Evolutionary conservation across 1,140 invertebrate genomes (phyloP).

Genomic region (Ips typographus): DNA sequence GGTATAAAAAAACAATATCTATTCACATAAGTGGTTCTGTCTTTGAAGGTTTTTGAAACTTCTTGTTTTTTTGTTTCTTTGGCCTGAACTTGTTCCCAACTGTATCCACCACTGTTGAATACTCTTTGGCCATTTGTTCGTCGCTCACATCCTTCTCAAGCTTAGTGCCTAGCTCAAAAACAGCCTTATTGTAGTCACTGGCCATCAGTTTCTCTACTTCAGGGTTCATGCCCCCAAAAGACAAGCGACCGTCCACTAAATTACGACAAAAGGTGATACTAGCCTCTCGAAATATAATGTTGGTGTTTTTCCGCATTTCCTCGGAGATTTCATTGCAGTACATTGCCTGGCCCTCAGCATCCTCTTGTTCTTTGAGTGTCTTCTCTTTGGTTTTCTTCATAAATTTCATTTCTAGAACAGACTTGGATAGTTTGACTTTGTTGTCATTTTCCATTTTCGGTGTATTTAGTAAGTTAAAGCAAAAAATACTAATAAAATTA

Average conservation of each 20-base stretch:
- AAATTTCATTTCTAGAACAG: conserved; percentile 80
- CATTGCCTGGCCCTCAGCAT: conserved; percentile 67
- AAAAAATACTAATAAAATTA: too few relatives aligned
- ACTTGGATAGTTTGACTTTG: conserved; percentile 60
- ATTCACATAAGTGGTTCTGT: conserved; percentile 1
- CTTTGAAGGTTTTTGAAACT: conserved; percentile 43
- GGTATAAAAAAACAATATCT: conserved; percentile 7
- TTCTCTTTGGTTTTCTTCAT: conserved; percentile 88
- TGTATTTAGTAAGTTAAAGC: too few relatives aligned
- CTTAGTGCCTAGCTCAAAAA: conserved; percentile 51
- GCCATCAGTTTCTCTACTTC: conserved; percentile 77
- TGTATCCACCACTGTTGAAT: conserved; percentile 52
- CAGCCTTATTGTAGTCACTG: conserved; percentile 55
- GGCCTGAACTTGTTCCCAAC: conserved; percentile 53
- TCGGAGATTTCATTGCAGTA: conserved; percentile 52
- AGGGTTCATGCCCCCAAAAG: conserved; percentile 87
- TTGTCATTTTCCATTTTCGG: conserved; percentile 23
- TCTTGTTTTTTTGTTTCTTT: conserved; percentile 42
- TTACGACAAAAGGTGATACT: conserved; percentile 76
- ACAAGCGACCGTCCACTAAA: conserved; percentile 77
- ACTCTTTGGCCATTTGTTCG: conserved; percentile 65
- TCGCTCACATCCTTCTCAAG: conserved; percentile 69
- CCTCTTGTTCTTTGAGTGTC: conserved; percentile 72
- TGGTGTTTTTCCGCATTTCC: conserved; percentile 63
- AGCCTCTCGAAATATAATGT: conserved; percentile 68